Percentiles rank a stretch among this genome's conserved stretches.
Evolutionary conservation across 1,140 invertebrate species (phyloP).

Genomic region (Delia radicum): DNA sequence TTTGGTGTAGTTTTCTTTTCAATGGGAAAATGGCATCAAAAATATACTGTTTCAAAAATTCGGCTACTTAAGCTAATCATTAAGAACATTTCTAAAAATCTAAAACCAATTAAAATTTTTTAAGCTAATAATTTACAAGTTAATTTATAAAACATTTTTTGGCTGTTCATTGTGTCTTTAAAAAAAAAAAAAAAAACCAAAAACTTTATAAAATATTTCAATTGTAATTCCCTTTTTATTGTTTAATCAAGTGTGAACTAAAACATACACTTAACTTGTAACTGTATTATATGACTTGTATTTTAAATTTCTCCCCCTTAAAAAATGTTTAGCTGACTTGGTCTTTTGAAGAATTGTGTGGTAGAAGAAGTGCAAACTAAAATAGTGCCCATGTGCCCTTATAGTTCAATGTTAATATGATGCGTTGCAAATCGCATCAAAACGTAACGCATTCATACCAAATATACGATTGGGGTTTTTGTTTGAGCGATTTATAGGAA

Average conservation of each 20-base stretch:
- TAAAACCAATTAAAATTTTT: no score
- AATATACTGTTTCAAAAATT: no score
- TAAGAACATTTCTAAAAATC: no score
- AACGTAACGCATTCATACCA: constrained; percentile 15
- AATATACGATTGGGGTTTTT: neutral
- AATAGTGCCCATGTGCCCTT: neutral
- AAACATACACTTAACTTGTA: neutral
- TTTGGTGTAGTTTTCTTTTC: no score
- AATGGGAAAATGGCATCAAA: no score
- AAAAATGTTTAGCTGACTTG: neutral
- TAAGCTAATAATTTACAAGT: constrained; percentile 8
- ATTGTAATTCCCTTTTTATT: neutral
- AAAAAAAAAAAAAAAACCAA: neutral
- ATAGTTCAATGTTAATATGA: neutral
- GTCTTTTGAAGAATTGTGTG: neutral
- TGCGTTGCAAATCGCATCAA: constrained; percentile 14
- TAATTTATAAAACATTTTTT: neutral
- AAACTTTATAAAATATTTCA: neutral
- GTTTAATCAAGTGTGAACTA: constrained; percentile 16
- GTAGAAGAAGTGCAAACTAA: neutral
- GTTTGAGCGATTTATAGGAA: neutral
- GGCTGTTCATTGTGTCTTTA: neutral
- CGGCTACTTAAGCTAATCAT: no score
- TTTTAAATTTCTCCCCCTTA: neutral
- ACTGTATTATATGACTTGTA: neutral